These are phyloP conservation scores for Drosophila gunungcola DNA, from an alignment of 1,140 invertebrate species.

Conservation along the genomic window DNA sequence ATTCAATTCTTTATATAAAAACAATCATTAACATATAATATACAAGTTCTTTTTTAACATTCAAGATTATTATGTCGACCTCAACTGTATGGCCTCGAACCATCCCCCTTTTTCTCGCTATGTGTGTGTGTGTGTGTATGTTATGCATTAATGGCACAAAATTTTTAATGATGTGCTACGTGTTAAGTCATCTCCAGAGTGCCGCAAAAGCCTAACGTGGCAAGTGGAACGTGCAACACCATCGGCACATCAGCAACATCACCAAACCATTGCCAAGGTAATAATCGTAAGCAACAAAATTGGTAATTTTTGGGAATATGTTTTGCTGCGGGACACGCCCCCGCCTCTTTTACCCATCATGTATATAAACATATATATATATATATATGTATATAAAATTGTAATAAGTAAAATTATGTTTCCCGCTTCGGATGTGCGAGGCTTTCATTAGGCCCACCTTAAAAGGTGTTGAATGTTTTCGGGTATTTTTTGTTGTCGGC, in stretches of 20 bases:
- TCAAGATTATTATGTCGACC: neutral
- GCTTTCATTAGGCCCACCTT: constrained; percentile 60
- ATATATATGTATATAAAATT: constrained; percentile 69
- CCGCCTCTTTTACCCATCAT: neutral
- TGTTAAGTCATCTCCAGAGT: constrained; percentile 82
- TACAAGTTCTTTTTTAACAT: neutral
- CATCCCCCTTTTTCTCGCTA: neutral
- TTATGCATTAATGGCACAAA: constrained; percentile 80
- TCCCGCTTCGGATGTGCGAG: constrained; percentile 34
- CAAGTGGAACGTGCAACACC: constrained; percentile 54
- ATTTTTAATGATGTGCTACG: constrained; percentile 83
- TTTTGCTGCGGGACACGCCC: constrained; percentile 39
- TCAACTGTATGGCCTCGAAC: neutral
- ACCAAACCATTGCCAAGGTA: constrained; percentile 68
- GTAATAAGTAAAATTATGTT: constrained; percentile 79
- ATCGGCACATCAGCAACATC: constrained; percentile 42
- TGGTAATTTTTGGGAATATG: constrained; percentile 81
- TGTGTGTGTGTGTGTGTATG: constrained; percentile 43
- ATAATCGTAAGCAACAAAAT: constrained; percentile 83
- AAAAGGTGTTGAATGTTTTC: constrained; percentile 71
- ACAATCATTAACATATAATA: neutral
- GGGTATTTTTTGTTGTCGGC: constrained; percentile 30
- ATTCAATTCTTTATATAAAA: too few relatives aligned
- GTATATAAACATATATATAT: constrained; percentile 49
- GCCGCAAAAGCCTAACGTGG: constrained; percentile 63